Evolutionary conservation across 2,113 vertebrate genomes (phyloP).

Genomic region (Potamarius usumacintae): DNA sequence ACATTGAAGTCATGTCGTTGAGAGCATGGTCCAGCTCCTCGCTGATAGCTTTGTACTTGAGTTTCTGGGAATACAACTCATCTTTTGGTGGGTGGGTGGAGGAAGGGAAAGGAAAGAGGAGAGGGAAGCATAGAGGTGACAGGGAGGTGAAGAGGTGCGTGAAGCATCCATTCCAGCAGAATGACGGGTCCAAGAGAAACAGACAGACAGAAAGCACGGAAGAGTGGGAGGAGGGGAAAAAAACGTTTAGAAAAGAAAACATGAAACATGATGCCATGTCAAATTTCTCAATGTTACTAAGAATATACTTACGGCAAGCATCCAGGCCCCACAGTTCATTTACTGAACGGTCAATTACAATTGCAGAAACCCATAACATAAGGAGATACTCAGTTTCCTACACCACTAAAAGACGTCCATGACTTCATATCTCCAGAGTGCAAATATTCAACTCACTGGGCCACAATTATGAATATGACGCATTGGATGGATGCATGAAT

Average conservation of each 20-base stretch:
- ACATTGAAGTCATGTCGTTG: slow-evolving; percentile 94
- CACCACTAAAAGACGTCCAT: not conserved
- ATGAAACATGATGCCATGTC: not conserved
- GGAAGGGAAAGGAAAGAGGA: slow-evolving; percentile 28
- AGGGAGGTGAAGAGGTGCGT: slow-evolving; percentile 58
- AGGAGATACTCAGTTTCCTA: slow-evolving; percentile 8
- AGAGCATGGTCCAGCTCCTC: slow-evolving; percentile 93
- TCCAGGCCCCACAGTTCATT: slow-evolving; percentile 13
- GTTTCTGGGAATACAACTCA: slow-evolving; percentile 90
- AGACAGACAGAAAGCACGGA: slow-evolving; percentile 19
- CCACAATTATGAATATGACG: slow-evolving; percentile 25
- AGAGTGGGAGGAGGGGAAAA: slow-evolving; percentile 15
- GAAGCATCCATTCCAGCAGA: slow-evolving; percentile 49
- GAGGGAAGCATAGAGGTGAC: slow-evolving; percentile 54
- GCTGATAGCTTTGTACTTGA: slow-evolving; percentile 94
- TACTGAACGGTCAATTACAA: slow-evolving; percentile 12
- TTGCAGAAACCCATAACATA: not conserved
- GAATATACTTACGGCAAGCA: slow-evolving; percentile 22
- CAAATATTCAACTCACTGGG: slow-evolving; percentile 22
- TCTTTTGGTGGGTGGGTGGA: slow-evolving; percentile 69
- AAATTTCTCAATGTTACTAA: slow-evolving; percentile 36
- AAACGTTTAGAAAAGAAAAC: slow-evolving; percentile 31
- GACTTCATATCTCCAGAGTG: not conserved
- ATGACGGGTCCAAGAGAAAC: slow-evolving; percentile 41
- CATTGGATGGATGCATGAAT: not conserved